These are phyloP conservation scores for Eubasilissa splendida DNA, from an alignment of 2,888 invertebrate species.

Conservation along the genomic window DNA sequence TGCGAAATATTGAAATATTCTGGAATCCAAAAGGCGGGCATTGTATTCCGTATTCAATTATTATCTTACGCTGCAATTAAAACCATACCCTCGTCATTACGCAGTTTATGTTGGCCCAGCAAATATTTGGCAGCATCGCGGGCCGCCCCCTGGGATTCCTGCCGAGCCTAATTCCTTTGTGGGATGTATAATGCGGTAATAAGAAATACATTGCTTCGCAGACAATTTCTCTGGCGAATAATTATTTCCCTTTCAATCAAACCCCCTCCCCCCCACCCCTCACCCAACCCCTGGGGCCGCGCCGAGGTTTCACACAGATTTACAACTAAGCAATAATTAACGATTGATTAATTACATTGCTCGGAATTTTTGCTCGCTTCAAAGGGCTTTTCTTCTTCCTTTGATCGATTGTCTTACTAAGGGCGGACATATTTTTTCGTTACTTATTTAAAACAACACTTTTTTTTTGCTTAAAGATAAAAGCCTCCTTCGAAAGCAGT, in stretches of 20 bases:
- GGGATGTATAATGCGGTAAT: neutral
- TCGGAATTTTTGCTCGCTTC: constrained; percentile 13
- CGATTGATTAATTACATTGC: constrained; percentile 23
- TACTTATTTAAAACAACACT: too few species aligned
- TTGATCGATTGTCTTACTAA: constrained; percentile 5
- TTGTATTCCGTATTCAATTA: neutral
- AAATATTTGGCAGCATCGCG: constrained; percentile 25
- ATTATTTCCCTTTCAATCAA: constrained; percentile 26
- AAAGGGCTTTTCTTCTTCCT: neutral
- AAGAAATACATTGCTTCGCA: constrained; percentile 19
- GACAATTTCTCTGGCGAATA: constrained; percentile 14
- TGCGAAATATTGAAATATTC: neutral
- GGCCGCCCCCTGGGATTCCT: neutral
- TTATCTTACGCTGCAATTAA: constrained; percentile 2
- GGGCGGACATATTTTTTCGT: too few species aligned
- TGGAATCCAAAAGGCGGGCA: neutral
- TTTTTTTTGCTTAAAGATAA: too few species aligned
- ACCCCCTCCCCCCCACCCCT: neutral
- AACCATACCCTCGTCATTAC: neutral
- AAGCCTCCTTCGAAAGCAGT: too few species aligned
- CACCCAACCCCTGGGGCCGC: neutral
- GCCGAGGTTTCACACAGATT: neutral
- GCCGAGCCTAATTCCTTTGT: constrained; percentile 15
- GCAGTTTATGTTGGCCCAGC: neutral
- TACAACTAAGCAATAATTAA: constrained; percentile 15